Base-by-base conservation (phyloP, 2,888 invertebrate species). In the Cosmorhoe ocellata region DNA sequence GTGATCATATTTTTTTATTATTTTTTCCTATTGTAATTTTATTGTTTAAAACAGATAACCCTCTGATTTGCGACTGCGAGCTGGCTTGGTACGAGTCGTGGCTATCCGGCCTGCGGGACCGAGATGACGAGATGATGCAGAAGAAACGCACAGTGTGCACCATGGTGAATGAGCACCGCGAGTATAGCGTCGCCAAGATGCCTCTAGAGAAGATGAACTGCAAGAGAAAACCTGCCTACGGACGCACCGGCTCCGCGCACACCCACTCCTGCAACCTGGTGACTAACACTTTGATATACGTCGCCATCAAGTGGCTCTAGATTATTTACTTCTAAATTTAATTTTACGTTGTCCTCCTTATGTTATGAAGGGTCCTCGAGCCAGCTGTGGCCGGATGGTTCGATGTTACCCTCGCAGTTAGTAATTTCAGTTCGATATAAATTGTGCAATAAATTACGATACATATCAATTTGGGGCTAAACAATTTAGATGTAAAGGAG, bases 111-210 rank as follows among this genome's bases (percentile, higher is more conserved):
- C 90, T 96, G 14, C 93, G 94, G 43, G 95, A 95, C 79, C 94
- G 95, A 57, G 96, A 96, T 71, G 96, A 96, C 79, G 96, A 96
- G 78, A 94, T 95, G 93, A 95, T 96, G 92, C 95, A 95, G 71
- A 96, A 96, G 90, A 96, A 96, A 75, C 92, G 95, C 47, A 95
- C 96, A 2, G 91, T 96, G 37, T 97, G 96, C 84, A 94, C 93
- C 57, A 96, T 96, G 95, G 87, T 91, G 33, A 91, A 91, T 64
- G 96, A 96, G 74, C 95, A 96, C 76, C 92, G 96, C 24, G 96
- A 97, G 77, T 96, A 96, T 84, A 94, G 93, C 71, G 93, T 96
- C 50, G 95, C 95, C 71, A 94, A 93, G 76, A 93, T 96, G 91
- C 96, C 96, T 0, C 85, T 95, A 55, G 95, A 95, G 62, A 93